A percentile compares a stretch with the other conserved stretches of the same genome.
phyloP scores from a whole-genome alignment of 2,113 vertebrate species.

The Rhinolophus ferrumequinum region DNA sequence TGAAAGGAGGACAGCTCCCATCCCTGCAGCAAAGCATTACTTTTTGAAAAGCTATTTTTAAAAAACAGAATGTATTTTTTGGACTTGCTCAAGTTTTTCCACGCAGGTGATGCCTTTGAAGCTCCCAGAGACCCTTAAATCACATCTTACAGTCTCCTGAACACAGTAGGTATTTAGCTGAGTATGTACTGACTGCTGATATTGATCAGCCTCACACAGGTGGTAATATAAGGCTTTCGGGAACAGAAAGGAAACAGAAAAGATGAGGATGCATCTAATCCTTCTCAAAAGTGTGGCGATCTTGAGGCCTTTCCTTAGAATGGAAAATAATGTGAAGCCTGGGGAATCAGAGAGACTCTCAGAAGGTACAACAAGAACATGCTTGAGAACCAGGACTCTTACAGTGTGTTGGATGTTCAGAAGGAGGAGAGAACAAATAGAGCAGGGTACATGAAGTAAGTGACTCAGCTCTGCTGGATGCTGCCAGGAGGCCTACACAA shows the following conservation, averaged over 20 bases:
- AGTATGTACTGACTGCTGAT: conserved; percentile 19
- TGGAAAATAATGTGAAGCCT: not conserved
- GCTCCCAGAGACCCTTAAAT: conserved; percentile 8
- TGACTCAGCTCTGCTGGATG: not conserved
- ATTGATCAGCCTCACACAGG: not conserved
- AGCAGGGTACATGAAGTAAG: not conserved
- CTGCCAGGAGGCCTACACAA: not conserved
- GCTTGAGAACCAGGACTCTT: not conserved
- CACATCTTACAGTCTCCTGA: conserved; percentile 41
- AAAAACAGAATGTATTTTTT: conserved; percentile 23
- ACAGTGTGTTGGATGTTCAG: not conserved
- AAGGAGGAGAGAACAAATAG: not conserved
- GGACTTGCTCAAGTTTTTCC: conserved; percentile 7
- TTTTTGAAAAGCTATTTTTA: conserved; percentile 17
- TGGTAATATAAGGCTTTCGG: not conserved
- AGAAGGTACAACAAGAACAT: not conserved
- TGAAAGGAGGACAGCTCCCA: not conserved
- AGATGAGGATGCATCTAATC: not conserved
- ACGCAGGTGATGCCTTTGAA: not conserved
- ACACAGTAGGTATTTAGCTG: not conserved
- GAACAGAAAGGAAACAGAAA: not conserved
- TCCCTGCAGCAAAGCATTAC: not conserved
- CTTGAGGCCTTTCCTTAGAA: not conserved
- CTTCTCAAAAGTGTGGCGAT: not conserved
- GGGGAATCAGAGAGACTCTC: not conserved